Conservation (phyloP, 2,888 invertebrate genomes). For the Anoplius nigerrimus region DNA sequence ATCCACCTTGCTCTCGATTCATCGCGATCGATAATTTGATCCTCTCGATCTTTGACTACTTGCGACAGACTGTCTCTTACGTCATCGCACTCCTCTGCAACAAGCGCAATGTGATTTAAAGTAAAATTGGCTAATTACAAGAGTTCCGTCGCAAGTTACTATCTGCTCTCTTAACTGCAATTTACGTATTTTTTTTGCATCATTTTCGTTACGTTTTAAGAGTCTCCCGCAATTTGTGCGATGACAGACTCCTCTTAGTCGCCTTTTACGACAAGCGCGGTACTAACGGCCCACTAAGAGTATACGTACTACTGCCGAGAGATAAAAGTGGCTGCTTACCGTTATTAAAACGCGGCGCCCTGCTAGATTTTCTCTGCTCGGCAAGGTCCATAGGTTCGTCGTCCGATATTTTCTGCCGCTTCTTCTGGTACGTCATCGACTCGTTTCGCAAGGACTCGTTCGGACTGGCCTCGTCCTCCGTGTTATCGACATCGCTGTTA, state of each 20-base stretch:
- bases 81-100: conserved; percentile 1
- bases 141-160: too few relatives aligned
- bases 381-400: conserved; percentile 42
- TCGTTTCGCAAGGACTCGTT: not conserved
- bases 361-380: conserved; percentile 38
- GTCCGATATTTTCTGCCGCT: conserved; percentile 23
- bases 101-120: too few relatives aligned
- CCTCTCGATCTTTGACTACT: conserved; percentile 8
- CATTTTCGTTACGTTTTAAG: too few relatives aligned
- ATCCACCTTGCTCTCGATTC: conserved; percentile 47
- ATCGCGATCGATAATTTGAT: conserved; percentile 7
- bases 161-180: too few relatives aligned
- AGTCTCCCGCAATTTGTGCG: too few relatives aligned
- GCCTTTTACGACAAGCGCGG: too few relatives aligned
- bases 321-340: too few relatives aligned
- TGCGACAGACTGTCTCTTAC: not conserved
- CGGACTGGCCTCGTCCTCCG: conserved; percentile 36
- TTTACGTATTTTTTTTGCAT: too few relatives aligned
- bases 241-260: too few relatives aligned
- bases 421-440: conserved; percentile 7
- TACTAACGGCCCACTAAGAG: too few relatives aligned
- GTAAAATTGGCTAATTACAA: too few relatives aligned
- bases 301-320: too few relatives aligned
- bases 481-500: conserved; percentile 41
- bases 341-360: not conserved